Evolutionary conservation across 2,888 invertebrate species (phyloP), one percentile per base, ranked within the genome.

Genomic region (Ischnura elegans): DNA sequence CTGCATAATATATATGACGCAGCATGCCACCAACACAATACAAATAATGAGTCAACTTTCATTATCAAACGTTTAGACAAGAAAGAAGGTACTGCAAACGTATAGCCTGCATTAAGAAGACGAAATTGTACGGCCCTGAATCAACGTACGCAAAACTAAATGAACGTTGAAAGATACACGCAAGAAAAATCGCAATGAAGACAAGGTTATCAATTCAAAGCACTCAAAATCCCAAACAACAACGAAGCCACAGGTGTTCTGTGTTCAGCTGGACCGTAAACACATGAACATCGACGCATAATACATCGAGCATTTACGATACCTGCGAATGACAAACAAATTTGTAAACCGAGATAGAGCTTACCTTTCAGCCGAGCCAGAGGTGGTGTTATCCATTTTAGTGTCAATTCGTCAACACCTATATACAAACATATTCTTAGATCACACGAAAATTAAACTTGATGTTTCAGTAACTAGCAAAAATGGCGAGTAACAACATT

Each of bases 291-390:
- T 61, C 90, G 61, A 47, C 61, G 47, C 43, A 25, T 61, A 25
- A 43, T 87, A 5, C 61, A 90, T 19, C 43, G n/a, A 36, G 61
- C 61, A 90, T 90, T 90, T 66, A 6, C 43, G 61, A 51, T 36
- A 66, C 66, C 66, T 66, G 0, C n/a, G 0, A 76, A 36, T 76
- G 47, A 29, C 42, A 43, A 13, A 76, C 46, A 76, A 93, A 43
- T 55, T 25, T 42, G 76, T 93, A 94, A 51, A 0, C 46, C 3
- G 36, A 21, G 13, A 43, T 25, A 25, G 45, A 76, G 94, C 95
- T 94, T 94, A 95, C 95, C 95, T 95, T 93, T 95, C 95, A 94
- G 95, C 94, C 93, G 94, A 93, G 94, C 95, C 95, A 94, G 95
- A 93, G 61, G 95, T 94, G 87, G 94, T 94, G 94, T 94, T 95